phyloP scores from a whole-genome alignment of 2,888 invertebrate species.

The Ophion slaviceki region DNA sequence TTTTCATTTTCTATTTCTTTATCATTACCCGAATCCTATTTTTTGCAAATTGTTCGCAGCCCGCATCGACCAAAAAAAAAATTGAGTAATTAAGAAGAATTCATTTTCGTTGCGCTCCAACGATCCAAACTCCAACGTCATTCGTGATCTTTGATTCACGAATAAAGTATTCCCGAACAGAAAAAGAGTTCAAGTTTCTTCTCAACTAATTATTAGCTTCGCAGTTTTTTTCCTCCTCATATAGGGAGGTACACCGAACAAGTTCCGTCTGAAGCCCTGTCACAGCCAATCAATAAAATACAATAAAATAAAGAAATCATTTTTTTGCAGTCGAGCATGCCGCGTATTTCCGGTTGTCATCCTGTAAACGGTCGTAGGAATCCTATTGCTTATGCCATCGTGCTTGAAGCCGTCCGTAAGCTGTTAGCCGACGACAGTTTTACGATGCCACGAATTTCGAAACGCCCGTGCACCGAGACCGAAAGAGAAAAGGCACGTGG shows the following conservation, averaged over 20 bases:
- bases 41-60: too few species aligned
- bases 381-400: background rate
- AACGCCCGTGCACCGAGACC: background rate
- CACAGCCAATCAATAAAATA: background rate
- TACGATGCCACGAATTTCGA: constrained; percentile 43
- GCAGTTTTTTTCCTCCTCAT: too few species aligned
- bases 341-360: background rate
- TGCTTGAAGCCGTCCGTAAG: constrained; percentile 43
- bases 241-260: background rate
- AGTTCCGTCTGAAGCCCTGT: background rate
- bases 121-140: background rate
- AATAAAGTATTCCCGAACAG: too few species aligned
- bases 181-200: too few species aligned
- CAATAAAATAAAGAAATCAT: background rate
- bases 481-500: constrained; percentile 4
- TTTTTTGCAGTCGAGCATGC: background rate
- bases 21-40: too few species aligned
- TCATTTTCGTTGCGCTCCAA: too few species aligned
- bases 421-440: constrained; percentile 39
- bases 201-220: too few species aligned
- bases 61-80: too few species aligned
- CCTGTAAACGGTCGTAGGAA: background rate
- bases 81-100: too few species aligned
- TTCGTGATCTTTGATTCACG: background rate
- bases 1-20: too few species aligned